A percentile compares a stretch with the other conserved stretches of the same genome.
Conservation (phyloP, 2,888 invertebrate genomes). For the Hemaris fuciformis region DNA sequence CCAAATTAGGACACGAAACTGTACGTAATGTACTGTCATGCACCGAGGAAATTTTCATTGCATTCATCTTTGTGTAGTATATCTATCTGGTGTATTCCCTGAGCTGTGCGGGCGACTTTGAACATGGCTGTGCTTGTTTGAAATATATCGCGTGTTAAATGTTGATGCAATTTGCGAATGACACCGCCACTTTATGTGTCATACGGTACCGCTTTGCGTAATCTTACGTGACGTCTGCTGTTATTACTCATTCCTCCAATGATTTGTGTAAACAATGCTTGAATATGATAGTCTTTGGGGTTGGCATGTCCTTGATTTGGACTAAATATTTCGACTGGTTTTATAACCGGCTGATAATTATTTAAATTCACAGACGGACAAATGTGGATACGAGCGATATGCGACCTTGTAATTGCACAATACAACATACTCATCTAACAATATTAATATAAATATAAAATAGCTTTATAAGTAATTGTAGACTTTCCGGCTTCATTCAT, state of each 20-base stretch:
- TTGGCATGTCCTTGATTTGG: not conserved
- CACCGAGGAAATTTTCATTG: not conserved
- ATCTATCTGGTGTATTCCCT: not conserved
- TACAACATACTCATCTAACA: not conserved
- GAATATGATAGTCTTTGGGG: slow-evolving; percentile 2
- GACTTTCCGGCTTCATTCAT: no score
- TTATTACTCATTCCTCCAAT: slow-evolving; percentile 5
- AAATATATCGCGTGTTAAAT: not conserved
- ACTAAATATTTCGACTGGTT: not conserved
- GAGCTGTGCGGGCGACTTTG: not conserved
- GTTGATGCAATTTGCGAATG: slow-evolving; percentile 10
- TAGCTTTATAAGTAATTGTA: no score
- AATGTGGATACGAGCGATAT: not conserved
- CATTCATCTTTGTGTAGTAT: not conserved
- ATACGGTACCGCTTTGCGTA: not conserved
- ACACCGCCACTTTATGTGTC: not conserved
- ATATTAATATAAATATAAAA: not conserved
- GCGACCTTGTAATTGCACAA: not conserved
- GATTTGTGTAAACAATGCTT: slow-evolving; percentile 12
- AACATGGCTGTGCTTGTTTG: not conserved
- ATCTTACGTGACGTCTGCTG: not conserved
- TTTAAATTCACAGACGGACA: not conserved
- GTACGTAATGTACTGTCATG: not conserved
- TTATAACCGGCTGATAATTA: not conserved
- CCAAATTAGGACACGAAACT: not conserved